These are phyloP conservation scores for Coenobita brevimanus DNA, from an alignment of 1,140 invertebrate species.

Conservation along the genomic window DNA sequence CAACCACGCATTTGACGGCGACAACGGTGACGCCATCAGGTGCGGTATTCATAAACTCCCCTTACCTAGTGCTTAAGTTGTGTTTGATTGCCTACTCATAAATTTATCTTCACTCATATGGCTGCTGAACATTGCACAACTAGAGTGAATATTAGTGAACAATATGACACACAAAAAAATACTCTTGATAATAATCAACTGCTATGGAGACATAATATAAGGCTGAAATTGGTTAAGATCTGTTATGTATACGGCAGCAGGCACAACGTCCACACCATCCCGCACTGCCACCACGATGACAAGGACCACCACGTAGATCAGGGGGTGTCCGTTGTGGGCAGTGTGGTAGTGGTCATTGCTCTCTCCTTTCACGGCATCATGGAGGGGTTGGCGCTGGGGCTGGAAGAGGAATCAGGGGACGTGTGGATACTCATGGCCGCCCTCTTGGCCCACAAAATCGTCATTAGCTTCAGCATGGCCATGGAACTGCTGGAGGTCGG, in stretches of 20 bases:
- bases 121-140: too few relatives aligned
- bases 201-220: too few relatives aligned
- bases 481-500: slow-evolving; percentile 74
- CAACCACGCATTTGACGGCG: too few relatives aligned
- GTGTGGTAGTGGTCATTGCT: slow-evolving; percentile 74
- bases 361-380: slow-evolving; percentile 77
- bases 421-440: slow-evolving; percentile 74
- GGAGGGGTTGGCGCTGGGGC: slow-evolving; percentile 74
- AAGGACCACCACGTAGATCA: not conserved
- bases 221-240: too few relatives aligned
- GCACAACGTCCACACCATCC: slow-evolving; percentile 20
- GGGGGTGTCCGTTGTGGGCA: slow-evolving; percentile 68
- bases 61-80: too few relatives aligned
- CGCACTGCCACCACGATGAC: slow-evolving; percentile 1
- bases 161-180: too few relatives aligned
- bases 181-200: too few relatives aligned
- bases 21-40: too few relatives aligned
- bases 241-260: not conserved
- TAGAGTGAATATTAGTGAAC: too few relatives aligned
- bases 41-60: too few relatives aligned
- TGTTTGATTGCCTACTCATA: too few relatives aligned
- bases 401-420: slow-evolving; percentile 70
- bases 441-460: slow-evolving; percentile 76
- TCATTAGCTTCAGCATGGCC: slow-evolving; percentile 78
- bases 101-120: not conserved